Base-by-base conservation (phyloP, 2,797 vertebrate species). In the Echeneis naucrates region DNA sequence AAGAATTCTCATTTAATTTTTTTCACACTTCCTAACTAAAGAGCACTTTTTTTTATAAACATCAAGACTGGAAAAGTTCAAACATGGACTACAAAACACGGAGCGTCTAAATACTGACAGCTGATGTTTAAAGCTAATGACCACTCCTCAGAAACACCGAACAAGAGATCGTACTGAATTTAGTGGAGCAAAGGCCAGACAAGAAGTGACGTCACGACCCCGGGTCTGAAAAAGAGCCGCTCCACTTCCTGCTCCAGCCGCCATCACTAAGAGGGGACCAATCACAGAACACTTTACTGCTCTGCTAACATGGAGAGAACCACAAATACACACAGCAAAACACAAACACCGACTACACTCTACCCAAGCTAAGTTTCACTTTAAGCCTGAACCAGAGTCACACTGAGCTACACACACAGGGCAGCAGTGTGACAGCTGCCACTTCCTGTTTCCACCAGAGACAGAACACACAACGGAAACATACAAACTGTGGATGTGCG, bases 401-500 rank as follows among this genome's bases (percentile, higher is more conserved):
- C 38, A 42, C n/a, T n/a, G n/a, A n/a, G n/a, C 0, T 16, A 44
- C 40, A 44, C 17, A 40, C 38, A n/a, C 38, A 13, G 45, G 21
- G 45, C 45, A 5, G 21, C 45, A 13, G 10, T 48, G 45, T 48
- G 11, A 76, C 63, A 70, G 56, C 51, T 55, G 21, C 42, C 76
- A 82, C 82, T 91, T 89, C 85, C 87, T 85, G 86, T 86, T 86
- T 85, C 63, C 51, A 55, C 50, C 75, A 85, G 71, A 73, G 75
- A 73, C 71, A 53, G 47, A 54, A 62, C 64, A 51, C 40, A 53
- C 67, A 74, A 74, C 70, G 62, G 80, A 86, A 80, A 80, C 47
- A 56, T 53, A 57, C 16, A 37, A 9, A 4, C 17, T 23, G 35
- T 61, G 17, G 48, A 35, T 59, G 21, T 63, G 59, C 50, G 42